Conservation (phyloP, 2,113 vertebrate species). For the Herpetotheres cachinnans region DNA sequence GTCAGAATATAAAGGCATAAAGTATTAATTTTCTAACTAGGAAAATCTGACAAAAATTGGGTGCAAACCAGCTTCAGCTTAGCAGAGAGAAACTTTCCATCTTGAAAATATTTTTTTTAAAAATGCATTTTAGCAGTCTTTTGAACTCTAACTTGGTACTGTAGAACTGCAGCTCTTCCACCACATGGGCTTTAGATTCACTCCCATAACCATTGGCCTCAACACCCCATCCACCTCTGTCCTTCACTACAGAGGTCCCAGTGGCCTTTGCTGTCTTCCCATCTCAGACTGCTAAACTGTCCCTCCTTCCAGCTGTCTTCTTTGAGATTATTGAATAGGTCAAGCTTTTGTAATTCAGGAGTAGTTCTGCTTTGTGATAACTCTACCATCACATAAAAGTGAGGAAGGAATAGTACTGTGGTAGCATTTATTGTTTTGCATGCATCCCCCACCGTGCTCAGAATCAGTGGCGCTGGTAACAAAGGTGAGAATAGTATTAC, state of each 20-base stretch:
- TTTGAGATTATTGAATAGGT: not conserved
- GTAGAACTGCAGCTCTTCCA: not conserved
- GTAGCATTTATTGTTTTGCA: not conserved
- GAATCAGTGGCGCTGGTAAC: not conserved
- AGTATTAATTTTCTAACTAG: not conserved
- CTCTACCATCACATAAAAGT: not conserved
- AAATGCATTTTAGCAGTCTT: not conserved
- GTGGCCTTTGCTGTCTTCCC: not conserved
- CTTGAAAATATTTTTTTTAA: not conserved
- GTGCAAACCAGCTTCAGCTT: not conserved
- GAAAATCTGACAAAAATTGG: not conserved
- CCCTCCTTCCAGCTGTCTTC: not conserved
- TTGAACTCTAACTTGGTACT: not conserved
- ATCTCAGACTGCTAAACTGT: not conserved
- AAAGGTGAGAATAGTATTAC: not conserved
- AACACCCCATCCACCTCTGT: not conserved
- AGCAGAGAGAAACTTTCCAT: not conserved
- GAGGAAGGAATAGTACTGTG: not conserved
- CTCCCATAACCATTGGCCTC: not conserved
- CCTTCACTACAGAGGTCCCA: not conserved
- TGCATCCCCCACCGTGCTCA: not conserved
- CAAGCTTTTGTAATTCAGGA: not conserved
- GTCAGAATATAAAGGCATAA: not conserved
- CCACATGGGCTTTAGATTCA: not conserved
- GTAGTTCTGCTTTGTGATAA: not conserved